phyloP scores from a whole-genome alignment of 2,888 invertebrate genomes.

The Chrysina gloriosa region DNA sequence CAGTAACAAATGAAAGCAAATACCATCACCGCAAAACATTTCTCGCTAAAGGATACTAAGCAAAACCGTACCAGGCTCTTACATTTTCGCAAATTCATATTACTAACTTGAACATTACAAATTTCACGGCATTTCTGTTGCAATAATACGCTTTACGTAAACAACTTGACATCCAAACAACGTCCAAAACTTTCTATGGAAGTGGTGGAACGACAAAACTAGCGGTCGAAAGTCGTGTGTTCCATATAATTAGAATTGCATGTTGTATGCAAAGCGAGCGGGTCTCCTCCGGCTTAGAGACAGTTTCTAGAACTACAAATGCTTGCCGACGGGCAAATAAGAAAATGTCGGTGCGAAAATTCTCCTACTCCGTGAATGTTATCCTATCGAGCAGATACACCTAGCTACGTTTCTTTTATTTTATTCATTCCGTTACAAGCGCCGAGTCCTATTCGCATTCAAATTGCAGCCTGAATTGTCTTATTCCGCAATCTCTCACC shows the following conservation, averaged over 20 bases:
- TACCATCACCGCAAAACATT: no score
- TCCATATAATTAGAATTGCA: background rate
- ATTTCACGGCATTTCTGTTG: no score
- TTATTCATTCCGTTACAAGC: conserved; percentile 14
- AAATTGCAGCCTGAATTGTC: conserved; percentile 58
- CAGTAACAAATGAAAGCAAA: no score
- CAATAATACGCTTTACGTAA: no score
- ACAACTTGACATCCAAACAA: no score
- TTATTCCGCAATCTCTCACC: conserved; percentile 50
- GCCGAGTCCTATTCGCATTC: conserved; percentile 57
- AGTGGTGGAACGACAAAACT: no score
- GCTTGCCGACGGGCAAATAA: background rate
- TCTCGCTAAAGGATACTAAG: no score
- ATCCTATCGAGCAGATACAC: background rate
- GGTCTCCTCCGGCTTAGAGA: background rate
- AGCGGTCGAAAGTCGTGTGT: background rate
- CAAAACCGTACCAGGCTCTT: no score
- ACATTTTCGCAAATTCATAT: no score
- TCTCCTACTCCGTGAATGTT: background rate
- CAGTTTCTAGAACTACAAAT: background rate
- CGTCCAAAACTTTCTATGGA: background rate
- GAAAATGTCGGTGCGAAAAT: background rate
- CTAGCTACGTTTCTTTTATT: conserved; percentile 2
- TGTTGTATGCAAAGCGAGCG: background rate
- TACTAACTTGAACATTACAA: no score